Percentiles rank a stretch among this genome's conserved stretches.
phyloP scores from a whole-genome alignment of 2,113 vertebrate genomes.

The Alosa alosa region DNA sequence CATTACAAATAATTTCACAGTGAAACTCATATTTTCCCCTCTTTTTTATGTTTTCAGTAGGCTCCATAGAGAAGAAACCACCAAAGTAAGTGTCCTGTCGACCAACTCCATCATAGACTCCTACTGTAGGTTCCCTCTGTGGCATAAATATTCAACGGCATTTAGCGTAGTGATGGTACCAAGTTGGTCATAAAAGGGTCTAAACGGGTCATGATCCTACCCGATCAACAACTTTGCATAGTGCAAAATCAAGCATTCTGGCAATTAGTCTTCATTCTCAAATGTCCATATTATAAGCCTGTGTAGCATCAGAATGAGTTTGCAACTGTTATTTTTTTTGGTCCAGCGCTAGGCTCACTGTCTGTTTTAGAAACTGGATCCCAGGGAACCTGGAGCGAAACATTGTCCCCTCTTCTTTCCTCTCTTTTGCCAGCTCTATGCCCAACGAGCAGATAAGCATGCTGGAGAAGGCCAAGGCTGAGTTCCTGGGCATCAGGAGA shows the following conservation, averaged over 20 bases:
- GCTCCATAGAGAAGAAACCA: not conserved
- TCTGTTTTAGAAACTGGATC: slow-evolving; percentile 3
- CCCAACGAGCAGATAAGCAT: not conserved
- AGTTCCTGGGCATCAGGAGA: slow-evolving; percentile 20
- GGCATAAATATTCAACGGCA: too few species aligned
- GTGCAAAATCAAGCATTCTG: too few species aligned
- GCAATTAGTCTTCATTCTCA: too few species aligned
- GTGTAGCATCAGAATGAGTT: too few species aligned
- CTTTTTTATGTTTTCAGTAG: not conserved
- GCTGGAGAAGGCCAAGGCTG: slow-evolving; percentile 13
- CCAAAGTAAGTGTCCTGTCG: not conserved
- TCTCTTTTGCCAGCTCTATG: not conserved
- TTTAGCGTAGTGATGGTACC: too few species aligned
- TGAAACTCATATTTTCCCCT: not conserved
- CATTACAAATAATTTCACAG: not conserved
- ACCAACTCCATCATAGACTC: not conserved
- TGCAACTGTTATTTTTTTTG: not conserved
- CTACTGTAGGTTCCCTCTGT: not conserved
- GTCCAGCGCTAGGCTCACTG: not conserved
- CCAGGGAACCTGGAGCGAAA: not conserved
- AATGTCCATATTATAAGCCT: too few species aligned
- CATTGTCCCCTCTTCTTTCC: not conserved
- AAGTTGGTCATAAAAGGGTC: too few species aligned
- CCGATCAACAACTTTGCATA: too few species aligned
- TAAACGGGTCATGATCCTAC: too few species aligned